phyloP scores from a whole-genome alignment of 2,797 vertebrate genomes.

The Eremophila alpestris region DNA sequence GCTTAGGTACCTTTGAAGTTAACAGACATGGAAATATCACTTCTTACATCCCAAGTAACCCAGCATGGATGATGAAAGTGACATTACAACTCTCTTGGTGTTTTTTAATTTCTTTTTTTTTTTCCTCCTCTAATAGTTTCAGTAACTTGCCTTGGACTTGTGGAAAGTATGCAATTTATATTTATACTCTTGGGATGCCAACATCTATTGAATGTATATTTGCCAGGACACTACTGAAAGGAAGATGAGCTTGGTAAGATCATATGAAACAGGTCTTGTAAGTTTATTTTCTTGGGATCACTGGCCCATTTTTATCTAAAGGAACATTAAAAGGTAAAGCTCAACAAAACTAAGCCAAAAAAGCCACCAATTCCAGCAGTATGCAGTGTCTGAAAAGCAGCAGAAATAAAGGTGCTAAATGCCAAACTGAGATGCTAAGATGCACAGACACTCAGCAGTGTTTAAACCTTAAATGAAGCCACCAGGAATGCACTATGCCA shows the following conservation, averaged over 20 bases:
- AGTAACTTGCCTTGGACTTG: neutral
- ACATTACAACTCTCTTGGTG: neutral
- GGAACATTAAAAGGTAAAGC: neutral
- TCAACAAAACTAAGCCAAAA: neutral
- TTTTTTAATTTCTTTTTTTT: neutral
- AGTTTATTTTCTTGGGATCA: slow-evolving; percentile 13
- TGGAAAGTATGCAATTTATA: neutral
- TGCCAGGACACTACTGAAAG: neutral
- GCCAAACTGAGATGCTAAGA: neutral
- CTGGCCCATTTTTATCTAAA: neutral
- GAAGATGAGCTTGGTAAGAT: neutral
- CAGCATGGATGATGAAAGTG: neutral
- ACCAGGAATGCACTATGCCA: neutral
- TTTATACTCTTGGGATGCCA: neutral
- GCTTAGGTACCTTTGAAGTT: neutral
- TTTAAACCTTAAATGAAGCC: neutral
- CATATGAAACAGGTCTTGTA: neutral
- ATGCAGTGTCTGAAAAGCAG: neutral
- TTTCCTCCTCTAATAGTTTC: neutral
- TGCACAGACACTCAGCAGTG: neutral
- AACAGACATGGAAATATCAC: neutral
- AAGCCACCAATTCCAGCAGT: neutral
- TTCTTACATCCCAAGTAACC: neutral
- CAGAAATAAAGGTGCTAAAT: neutral
- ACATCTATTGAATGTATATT: neutral